A percentile compares a stretch with the other conserved stretches of the same genome.
These are phyloP conservation scores for Colossoma macropomum DNA, from an alignment of 2,113 vertebrate genomes.

Conservation along the genomic window DNA sequence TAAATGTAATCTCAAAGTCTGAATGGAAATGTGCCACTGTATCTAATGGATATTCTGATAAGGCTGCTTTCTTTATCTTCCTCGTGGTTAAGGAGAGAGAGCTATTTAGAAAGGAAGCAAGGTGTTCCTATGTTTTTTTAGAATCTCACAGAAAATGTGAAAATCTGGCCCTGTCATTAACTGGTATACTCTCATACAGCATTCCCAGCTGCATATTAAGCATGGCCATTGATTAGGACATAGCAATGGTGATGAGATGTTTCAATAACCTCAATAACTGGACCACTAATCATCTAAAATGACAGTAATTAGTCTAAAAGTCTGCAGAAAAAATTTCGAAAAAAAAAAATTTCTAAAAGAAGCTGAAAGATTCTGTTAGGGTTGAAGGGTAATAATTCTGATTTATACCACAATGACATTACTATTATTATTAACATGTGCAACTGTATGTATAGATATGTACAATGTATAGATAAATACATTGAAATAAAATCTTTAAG, in stretches of 20 bases:
- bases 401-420: neutral
- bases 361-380: neutral
- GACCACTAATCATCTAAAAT: constrained; percentile 22
- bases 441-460: neutral
- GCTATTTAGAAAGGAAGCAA: neutral
- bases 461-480: neutral
- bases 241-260: constrained; percentile 6
- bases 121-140: neutral
- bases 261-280: neutral
- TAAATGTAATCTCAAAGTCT: neutral
- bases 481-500: neutral
- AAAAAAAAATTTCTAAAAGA: neutral
- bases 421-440: neutral
- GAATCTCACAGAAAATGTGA: neutral
- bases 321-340: neutral
- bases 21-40: neutral
- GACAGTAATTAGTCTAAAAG: neutral
- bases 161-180: constrained; percentile 7
- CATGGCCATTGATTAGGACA: constrained; percentile 16
- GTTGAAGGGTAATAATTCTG: neutral
- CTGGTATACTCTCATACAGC: neutral
- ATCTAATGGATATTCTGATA: constrained; percentile 15
- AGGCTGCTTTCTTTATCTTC: neutral
- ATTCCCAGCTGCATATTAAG: neutral
- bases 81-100: neutral